Evolutionary conservation across 2,888 invertebrate genomes (phyloP), one percentile per base, ranked within the genome.

Genomic region (Drosophila subquinaria): DNA sequence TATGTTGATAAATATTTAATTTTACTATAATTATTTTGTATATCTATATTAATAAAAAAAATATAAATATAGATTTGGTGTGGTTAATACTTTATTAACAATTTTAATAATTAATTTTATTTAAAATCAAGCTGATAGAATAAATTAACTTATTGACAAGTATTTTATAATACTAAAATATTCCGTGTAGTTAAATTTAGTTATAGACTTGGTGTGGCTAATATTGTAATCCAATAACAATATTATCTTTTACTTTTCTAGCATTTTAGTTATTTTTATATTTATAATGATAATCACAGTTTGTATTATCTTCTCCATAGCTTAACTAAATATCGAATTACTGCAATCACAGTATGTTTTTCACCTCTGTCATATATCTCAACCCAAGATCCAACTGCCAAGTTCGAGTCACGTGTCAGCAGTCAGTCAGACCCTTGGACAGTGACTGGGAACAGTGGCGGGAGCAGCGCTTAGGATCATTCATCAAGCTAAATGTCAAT

Each of bases 401-500:
- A 48, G 51, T 42, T 33, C 55, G 38, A 77, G 86, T 88, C 86
- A 87, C 86, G 86, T 87, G 86, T 81, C 89, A 74, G 77, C 81
- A 87, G 86, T 88, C 88, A 87, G 79, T 87, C 81, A 78, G 73
- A 72, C 72, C 61, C 72, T 60, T 62, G 66, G 71, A 66, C 70
- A 71, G 65, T 59, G 62, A 59, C 71, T 69, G 73, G 73, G 53
- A 55, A 48, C 61, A 36, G 35, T 52, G 42, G 61, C 52, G 52
- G 62, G 60, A 59, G 55, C 38, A 45, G 69, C 53, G 61, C 66
- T 75, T 72, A 63, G 63, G 78, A 85, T 89, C 87, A 88, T 88
- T 88, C 87, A 88, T 88, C 89, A 88, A 89, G 87, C 88, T 88
- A 62, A 88, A 87, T 75, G 87, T 88, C 87, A 86, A 69, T 81